Base-by-base conservation (phyloP, 1,140 invertebrate genomes). In the Drosophila saltans region DNA sequence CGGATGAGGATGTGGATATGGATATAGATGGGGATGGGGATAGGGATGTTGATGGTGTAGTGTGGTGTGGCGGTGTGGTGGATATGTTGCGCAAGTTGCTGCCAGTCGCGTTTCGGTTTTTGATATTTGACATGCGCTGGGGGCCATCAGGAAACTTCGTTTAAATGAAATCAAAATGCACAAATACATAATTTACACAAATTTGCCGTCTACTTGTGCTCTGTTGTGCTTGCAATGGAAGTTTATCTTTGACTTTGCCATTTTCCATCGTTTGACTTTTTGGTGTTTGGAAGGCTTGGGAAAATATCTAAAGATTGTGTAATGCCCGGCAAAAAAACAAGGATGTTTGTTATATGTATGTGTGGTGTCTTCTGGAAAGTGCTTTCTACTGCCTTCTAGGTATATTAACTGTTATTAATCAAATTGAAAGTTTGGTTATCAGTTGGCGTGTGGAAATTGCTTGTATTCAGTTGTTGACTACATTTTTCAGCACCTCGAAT, bases 81-180 rank as follows among this genome's bases (percentile, higher is more conserved):
- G 79, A 81, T 86, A 66, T 85, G 80, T 86, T 86, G 82, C 82
- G 82, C 82, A 86, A 86, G 82, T 79, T 69, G 64, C 69, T 65
- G 67, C 59, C 70, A 68, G 60, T 75, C 72, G 77, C 75, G 80
- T 80, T 89, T 83, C 69, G 73, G 77, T 78, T 88, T 88, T 88
- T 88, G 83, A 86, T 86, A 88, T 86, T 86, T 89, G 83, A 89
- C 83, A 89, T 86, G 84, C 83, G 83, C 84, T 84, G 81, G 78
- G 72, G 84, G 84, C 85, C 80, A 89, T 89, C 84, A 90, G 85
- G 85, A 89, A 88, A 88, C 84, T 84, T 89, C 80, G 85, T 89
- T 89, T 89, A 89, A 89, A 89, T 89, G 84, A 89, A 89, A 89
- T 89, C 84, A 90, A 89, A 89, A 89, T 89, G 80, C 84, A 89